Evolutionary conservation across 2,113 vertebrate species (phyloP).

Genomic region (Polypterus senegalus): DNA sequence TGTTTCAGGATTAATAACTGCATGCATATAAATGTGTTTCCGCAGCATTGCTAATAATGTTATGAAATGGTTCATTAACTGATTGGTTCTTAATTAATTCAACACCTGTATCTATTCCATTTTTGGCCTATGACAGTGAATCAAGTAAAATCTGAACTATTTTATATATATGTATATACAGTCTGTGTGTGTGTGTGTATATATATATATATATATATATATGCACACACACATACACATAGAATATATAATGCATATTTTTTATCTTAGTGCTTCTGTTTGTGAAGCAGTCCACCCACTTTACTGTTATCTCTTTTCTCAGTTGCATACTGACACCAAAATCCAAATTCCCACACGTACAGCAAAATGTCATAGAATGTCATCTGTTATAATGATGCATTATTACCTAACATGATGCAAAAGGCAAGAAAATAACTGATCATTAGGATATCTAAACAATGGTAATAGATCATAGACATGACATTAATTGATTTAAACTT

Average conservation of each 20-base stretch:
- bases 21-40: slow-evolving; percentile 18
- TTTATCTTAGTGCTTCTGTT: too few species aligned
- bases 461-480: slow-evolving; percentile 22
- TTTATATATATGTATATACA: not conserved
- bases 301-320: too few species aligned
- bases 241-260: too few species aligned
- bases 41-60: slow-evolving; percentile 22
- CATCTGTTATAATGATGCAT: slow-evolving; percentile 6
- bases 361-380: too few species aligned
- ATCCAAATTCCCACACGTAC: too few species aligned
- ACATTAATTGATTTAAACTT: slow-evolving; percentile 25
- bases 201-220: too few species aligned
- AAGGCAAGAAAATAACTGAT: slow-evolving; percentile 20
- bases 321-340: too few species aligned
- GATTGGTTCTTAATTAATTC: slow-evolving; percentile 14
- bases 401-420: slow-evolving; percentile 21
- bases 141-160: not conserved
- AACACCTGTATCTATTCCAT: slow-evolving; percentile 10
- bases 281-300: too few species aligned
- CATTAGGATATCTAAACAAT: slow-evolving; percentile 28
- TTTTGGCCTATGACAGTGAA: not conserved
- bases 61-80: slow-evolving; percentile 20
- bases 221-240: too few species aligned
- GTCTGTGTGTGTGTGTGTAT: too few species aligned
- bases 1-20: slow-evolving; percentile 24